Conservation (phyloP, 64 coral and sea anemone species). For the Montipora sp. region DNA sequence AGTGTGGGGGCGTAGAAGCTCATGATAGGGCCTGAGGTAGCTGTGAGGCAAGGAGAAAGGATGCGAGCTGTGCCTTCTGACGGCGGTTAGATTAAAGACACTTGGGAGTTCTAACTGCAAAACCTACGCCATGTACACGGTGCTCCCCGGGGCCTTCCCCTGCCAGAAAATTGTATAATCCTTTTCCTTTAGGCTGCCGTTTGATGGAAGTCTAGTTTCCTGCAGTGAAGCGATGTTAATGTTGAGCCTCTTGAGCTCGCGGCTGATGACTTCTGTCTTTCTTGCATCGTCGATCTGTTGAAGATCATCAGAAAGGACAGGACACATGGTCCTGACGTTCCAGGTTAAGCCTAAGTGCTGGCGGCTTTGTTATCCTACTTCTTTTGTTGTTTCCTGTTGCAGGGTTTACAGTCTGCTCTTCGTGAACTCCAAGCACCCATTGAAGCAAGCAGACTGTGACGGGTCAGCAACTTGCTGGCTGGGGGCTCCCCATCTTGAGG, state of each 20-base stretch:
- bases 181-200: not conserved
- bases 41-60: slow-evolving; percentile 1
- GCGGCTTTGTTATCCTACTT: not conserved
- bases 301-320: no score
- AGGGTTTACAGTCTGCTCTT: not conserved
- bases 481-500: slow-evolving; percentile 61
- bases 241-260: no score
- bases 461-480: slow-evolving; percentile 46
- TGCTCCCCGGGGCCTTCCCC: not conserved
- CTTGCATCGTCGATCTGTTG: no score
- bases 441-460: slow-evolving; percentile 13
- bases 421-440: slow-evolving; percentile 31
- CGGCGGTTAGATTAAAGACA: not conserved
- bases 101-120: slow-evolving; percentile 28
- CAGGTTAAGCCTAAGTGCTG: not conserved
- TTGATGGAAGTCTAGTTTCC: not conserved
- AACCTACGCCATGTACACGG: slow-evolving; percentile 14
- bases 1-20: not conserved
- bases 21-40: not conserved
- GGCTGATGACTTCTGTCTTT: no score
- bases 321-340: no score
- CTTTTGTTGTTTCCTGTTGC: slow-evolving; percentile 21
- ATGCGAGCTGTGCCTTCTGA: not conserved
- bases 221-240: not conserved
- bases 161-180: slow-evolving; percentile 53